Conservation (phyloP, 2,113 vertebrate species). For the Bos indicus region DNA sequence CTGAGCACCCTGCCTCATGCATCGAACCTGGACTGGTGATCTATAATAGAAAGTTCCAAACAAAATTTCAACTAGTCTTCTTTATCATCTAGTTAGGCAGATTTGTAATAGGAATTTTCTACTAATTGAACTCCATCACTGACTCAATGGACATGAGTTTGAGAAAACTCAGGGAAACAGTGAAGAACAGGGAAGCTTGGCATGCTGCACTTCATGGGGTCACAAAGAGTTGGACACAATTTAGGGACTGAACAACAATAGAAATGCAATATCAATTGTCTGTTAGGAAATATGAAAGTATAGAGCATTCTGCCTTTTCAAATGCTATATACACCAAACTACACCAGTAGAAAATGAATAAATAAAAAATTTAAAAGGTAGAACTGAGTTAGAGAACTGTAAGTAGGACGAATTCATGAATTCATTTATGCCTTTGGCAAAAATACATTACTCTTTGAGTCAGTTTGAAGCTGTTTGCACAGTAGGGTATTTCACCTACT, state of each 20-base stretch:
- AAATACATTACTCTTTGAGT: constrained; percentile 39
- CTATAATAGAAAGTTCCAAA: background rate
- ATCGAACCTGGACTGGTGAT: background rate
- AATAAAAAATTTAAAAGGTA: constrained; percentile 4
- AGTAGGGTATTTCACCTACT: constrained; percentile 63
- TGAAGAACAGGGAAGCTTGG: background rate
- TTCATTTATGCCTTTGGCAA: constrained; percentile 64
- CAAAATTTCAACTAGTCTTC: background rate
- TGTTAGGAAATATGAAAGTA: background rate
- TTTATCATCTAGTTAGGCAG: background rate
- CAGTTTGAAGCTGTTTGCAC: constrained; percentile 49
- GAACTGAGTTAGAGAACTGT: background rate
- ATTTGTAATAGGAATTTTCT: background rate
- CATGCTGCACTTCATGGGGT: background rate
- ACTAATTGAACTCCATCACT: background rate
- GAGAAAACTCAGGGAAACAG: background rate
- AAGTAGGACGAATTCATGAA: constrained; percentile 36
- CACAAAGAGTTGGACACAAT: background rate
- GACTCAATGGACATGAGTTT: background rate
- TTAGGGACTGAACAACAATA: background rate
- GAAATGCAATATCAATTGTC: background rate
- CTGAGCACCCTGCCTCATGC: background rate
- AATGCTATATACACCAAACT: background rate
- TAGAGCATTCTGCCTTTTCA: background rate
- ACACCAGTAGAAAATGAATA: background rate